These are phyloP conservation scores for human DNA, from an alignment of 2,113 vertebrate genomes.

Conservation along the genomic window GRCh38 chr2:97802001-97802500, in stretches of 20 bases:
- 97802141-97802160: conserved; percentile 23
- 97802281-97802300: neutral
- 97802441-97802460: conserved; percentile 91
- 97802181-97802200: conserved; percentile 26
- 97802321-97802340: neutral
- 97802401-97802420: neutral
- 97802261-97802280: neutral
- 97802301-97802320: neutral
- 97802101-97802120: conserved; percentile 24
- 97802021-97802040: neutral
- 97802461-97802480: conserved; percentile 94
- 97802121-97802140: neutral
- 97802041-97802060: conserved; percentile 15
- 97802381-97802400: neutral
- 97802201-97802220: neutral
- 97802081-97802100: neutral
- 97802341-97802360: neutral
- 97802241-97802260: conserved; percentile 40
- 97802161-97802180: neutral
- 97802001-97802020: neutral
- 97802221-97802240: conserved; percentile 16
- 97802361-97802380: conserved; percentile 1
- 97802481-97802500: conserved; percentile 93
- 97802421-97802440: conserved; percentile 90
- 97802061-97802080: conserved; percentile 22